Evolutionary conservation across 2,113 vertebrate species (phyloP).

Genomic region (Corydoras maculifer): DNA sequence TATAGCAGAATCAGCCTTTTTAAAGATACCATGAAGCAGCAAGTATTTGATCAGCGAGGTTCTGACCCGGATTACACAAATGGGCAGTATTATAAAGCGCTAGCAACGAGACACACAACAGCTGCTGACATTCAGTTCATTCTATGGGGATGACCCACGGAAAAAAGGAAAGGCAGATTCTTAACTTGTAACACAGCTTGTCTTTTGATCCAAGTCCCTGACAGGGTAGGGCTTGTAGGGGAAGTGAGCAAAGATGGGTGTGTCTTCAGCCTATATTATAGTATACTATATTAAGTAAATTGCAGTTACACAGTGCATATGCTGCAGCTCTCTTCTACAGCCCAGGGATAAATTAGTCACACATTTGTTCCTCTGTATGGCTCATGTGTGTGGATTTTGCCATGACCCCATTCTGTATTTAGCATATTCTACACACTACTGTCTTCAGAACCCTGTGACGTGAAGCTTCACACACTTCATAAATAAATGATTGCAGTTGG

Average conservation of each 20-base stretch:
- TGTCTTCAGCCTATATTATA: conserved; percentile 25
- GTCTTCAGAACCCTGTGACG: neutral
- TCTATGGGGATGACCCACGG: conserved; percentile 42
- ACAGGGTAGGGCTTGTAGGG: conserved; percentile 16
- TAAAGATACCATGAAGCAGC: too few species aligned
- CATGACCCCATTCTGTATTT: conserved; percentile 40
- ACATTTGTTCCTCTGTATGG: conserved; percentile 37
- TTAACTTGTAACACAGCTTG: conserved; percentile 52
- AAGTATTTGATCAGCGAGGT: too few species aligned
- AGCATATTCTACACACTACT: conserved; percentile 20
- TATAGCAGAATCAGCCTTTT: too few species aligned
- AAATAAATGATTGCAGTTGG: neutral
- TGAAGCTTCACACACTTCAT: neutral
- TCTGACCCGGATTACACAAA: too few species aligned
- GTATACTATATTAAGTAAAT: conserved; percentile 40
- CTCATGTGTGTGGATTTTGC: conserved; percentile 17
- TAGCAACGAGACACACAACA: neutral
- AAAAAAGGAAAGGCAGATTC: conserved; percentile 63
- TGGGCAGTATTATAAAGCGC: too few species aligned
- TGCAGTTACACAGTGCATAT: conserved; percentile 20
- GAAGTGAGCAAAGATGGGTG: conserved; percentile 38
- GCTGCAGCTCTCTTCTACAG: conserved; percentile 20
- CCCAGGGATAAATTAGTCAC: conserved; percentile 30
- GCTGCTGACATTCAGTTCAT: neutral
- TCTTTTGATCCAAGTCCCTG: conserved; percentile 9